phyloP scores from a whole-genome alignment of 2,888 invertebrate genomes.

The Tenthredo distinguenda region DNA sequence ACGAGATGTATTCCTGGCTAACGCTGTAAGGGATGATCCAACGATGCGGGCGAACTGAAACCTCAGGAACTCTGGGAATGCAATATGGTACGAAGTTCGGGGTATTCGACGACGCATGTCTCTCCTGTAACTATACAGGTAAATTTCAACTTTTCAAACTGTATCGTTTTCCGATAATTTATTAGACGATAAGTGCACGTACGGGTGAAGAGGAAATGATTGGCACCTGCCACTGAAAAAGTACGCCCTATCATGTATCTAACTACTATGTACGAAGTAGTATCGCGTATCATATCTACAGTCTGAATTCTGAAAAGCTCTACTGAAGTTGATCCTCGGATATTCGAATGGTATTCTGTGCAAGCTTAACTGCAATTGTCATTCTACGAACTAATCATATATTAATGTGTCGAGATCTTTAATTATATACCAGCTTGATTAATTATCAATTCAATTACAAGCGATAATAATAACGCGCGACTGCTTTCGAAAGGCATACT shows the following conservation, averaged over 20 bases:
- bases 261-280: not conserved
- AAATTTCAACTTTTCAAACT: not conserved
- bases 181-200: not conserved
- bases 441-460: not conserved
- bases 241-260: not conserved
- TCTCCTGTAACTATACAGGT: not conserved
- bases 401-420: not conserved
- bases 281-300: not conserved
- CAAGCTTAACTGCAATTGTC: not conserved
- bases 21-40: not conserved
- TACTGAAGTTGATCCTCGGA: not conserved
- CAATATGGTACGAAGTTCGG: not conserved
- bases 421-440: not conserved
- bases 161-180: not conserved
- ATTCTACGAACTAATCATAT: not conserved
- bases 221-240: conserved; percentile 12
- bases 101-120: not conserved
- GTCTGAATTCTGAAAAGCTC: not conserved
- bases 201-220: not conserved
- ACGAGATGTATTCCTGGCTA: not conserved
- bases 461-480: not conserved
- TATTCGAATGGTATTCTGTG: not conserved
- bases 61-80: not conserved
- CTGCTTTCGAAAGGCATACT: not conserved
- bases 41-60: not conserved